These are phyloP conservation scores for Peucedramus taeniatus DNA, from an alignment of 2,113 vertebrate genomes.

Conservation along the genomic window DNA sequence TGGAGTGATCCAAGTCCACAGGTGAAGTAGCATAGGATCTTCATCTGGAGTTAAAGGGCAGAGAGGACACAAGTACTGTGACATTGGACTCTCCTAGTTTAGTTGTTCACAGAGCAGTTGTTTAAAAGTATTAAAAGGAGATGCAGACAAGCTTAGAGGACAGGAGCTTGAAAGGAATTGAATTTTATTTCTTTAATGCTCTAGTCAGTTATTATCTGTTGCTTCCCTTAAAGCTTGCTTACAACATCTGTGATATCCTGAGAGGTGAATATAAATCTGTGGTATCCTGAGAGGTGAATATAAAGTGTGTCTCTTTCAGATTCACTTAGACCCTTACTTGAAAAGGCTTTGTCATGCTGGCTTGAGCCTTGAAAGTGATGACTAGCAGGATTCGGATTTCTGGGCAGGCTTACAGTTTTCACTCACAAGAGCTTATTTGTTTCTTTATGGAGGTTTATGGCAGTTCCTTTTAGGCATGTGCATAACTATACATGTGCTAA, in stretches of 20 bases:
- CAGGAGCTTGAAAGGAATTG: neutral
- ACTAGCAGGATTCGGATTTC: conserved; percentile 30
- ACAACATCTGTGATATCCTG: neutral
- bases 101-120: neutral
- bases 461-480: conserved; percentile 26
- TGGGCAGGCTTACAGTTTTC: neutral
- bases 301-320: neutral
- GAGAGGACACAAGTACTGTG: accelerated
- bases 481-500: conserved; percentile 39
- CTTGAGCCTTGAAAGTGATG: conserved; percentile 37
- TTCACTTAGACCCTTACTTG: neutral
- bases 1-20: neutral
- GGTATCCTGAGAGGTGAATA: neutral
- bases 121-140: neutral
- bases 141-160: neutral
- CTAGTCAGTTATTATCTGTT: neutral
- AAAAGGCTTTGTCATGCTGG: conserved; percentile 54
- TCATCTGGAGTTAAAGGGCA: neutral
- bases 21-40: neutral
- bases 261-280: neutral
- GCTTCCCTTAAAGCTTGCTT: neutral
- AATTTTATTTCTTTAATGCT: neutral
- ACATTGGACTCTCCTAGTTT: neutral
- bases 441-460: conserved; percentile 25
- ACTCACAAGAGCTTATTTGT: conserved; percentile 28